Base-by-base conservation (phyloP, 2,888 invertebrate species). In the Lottia gigantea region DNA sequence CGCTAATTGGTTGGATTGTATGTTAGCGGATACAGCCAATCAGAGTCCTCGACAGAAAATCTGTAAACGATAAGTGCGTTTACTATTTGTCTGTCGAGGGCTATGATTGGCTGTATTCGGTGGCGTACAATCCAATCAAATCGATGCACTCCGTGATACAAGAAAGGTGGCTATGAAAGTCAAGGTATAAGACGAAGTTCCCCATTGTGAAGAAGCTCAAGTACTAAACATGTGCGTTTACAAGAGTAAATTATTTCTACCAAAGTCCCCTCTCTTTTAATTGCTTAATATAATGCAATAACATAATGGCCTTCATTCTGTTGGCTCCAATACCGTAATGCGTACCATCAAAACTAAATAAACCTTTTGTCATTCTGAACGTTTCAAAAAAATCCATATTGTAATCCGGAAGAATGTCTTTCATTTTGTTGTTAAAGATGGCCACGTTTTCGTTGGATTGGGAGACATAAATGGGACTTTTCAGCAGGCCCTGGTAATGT, bases 401-500 rank as follows among this genome's bases (percentile, higher is more conserved):
- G 19, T 55, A 55, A 19, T 55, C 55, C 8, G 55, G 55, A 6
- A 55, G 2, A 0, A 55, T 23, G 4, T 55, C 55, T 55, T 23
- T 19, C 55, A 55, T 55, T 15, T 55, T 55, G 23, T 19, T 55
- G 23, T 55, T 55, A 55, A 55, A 55, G 3, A 55, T 55, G 55
- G 55, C 55, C 23, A 55, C 55, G 55, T 55, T 55, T 55, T 55
- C 55, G 23, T 55, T 55, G 11, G 55, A 55, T 55, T 55, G 55
- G 12, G 55, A 55, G 2, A 55, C 55, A 4, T 55, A 55, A 11
- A 55, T 55, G 8, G 55, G 55, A 23, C 19, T 23, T 23, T 55
- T 55, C 23, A 55, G 23, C 12, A 55, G 55, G 55, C 55, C 55
- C 19, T 55, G 55, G 19, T 55, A 55, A 55, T 55, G 55, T 55